These are phyloP conservation scores for Ips typographus DNA, from an alignment of 1,140 invertebrate genomes.

Conservation along the genomic window DNA sequence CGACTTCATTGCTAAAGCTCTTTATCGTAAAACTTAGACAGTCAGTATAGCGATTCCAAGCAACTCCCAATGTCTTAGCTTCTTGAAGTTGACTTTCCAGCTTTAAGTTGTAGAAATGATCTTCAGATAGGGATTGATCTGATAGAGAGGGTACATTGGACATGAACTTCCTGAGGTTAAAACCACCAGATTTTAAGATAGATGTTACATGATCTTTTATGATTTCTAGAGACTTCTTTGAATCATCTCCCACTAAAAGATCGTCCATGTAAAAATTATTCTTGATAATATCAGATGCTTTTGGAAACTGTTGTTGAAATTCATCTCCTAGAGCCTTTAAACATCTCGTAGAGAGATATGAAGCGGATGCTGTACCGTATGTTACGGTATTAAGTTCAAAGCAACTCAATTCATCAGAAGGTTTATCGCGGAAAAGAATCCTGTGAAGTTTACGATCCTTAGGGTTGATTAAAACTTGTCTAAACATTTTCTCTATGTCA, in stretches of 20 bases:
- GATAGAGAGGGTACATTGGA: background rate
- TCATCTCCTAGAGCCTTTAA: background rate
- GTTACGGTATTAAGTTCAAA: too few species aligned
- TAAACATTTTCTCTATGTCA: conserved; percentile 8
- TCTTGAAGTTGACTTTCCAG: too few species aligned
- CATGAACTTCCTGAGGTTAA: background rate
- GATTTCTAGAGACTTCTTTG: background rate
- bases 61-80: too few species aligned
- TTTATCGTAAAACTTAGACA: too few species aligned
- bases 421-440: too few species aligned
- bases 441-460: too few species aligned
- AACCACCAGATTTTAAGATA: conserved; percentile 8
- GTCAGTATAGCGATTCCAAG: too few species aligned
- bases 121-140: background rate
- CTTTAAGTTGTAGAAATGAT: too few species aligned
- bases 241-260: background rate
- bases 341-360: background rate
- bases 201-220: background rate
- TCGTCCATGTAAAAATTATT: background rate
- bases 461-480: background rate
- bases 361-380: too few species aligned
- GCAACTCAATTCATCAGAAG: too few species aligned
- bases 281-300: background rate
- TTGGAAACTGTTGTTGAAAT: background rate
- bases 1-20: too few species aligned